Percentiles rank a stretch among this genome's conserved stretches.
These are phyloP conservation scores for Oreochromis mossambicus DNA, from an alignment of 2,797 vertebrate genomes.

Conservation along the genomic window DNA sequence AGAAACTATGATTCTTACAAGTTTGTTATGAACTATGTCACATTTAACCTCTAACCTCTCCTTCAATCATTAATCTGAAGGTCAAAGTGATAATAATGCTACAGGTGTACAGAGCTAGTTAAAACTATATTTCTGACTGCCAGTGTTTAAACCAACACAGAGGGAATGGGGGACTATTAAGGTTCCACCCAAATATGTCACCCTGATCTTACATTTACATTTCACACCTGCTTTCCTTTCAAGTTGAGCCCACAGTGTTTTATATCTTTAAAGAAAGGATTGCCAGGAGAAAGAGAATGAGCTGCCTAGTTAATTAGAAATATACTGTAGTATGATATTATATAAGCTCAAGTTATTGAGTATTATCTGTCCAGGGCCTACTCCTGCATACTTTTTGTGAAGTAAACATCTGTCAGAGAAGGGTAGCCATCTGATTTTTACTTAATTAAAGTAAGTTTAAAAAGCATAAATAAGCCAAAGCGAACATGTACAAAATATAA, in stretches of 20 bases:
- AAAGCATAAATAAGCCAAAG: not conserved
- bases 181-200: not conserved
- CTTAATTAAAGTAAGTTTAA: not conserved
- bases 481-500: not conserved
- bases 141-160: not conserved
- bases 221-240: not conserved
- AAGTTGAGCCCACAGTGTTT: not conserved
- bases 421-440: not conserved
- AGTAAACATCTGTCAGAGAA: not conserved
- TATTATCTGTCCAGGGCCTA: not conserved
- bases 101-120: not conserved
- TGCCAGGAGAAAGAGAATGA: rapidly evolving
- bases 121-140: not conserved
- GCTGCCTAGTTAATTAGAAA: not conserved
- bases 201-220: not conserved
- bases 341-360: not conserved
- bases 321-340: not conserved
- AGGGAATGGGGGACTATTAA: not conserved
- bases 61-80: not conserved
- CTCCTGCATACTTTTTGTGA: not conserved
- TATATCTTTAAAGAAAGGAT: not conserved
- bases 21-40: not conserved
- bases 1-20: not conserved
- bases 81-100: not conserved
- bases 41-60: not conserved